These are phyloP conservation scores for Pachydiplax longipennis DNA, from an alignment of 2,888 invertebrate species.

Conservation along the genomic window DNA sequence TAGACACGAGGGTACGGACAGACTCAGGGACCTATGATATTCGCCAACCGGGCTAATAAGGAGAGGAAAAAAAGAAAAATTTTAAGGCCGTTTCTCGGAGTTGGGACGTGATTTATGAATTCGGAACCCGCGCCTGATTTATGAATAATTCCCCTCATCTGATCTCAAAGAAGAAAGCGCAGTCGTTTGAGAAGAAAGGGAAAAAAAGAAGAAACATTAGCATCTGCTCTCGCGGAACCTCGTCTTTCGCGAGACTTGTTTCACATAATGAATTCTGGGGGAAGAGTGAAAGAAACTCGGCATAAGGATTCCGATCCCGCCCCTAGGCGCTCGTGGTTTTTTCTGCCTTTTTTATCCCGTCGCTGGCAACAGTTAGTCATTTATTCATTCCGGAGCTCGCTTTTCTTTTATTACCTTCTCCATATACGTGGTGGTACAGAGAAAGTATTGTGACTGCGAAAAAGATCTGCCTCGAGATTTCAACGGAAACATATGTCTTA, in stretches of 20 bases:
- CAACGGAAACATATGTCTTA: no score
- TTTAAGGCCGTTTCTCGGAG: background rate
- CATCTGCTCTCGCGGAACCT: background rate
- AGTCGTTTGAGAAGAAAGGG: background rate
- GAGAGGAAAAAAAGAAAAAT: background rate
- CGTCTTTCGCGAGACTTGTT: background rate
- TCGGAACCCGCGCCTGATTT: background rate
- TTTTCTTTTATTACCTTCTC: background rate
- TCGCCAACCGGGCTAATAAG: background rate
- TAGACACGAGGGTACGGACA: background rate
- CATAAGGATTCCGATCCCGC: background rate
- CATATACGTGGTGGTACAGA: background rate
- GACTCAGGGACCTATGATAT: no score
- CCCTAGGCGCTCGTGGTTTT: background rate
- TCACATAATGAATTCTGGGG: background rate
- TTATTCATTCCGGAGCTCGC: background rate
- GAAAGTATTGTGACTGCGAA: no score
- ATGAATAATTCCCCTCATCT: background rate
- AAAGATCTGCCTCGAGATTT: no score
- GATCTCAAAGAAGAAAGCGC: background rate
- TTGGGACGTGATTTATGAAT: background rate
- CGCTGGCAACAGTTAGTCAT: background rate
- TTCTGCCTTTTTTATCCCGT: background rate
- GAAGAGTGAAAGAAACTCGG: background rate
- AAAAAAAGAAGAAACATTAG: background rate